Evolutionary conservation across 2,888 invertebrate genomes (phyloP).

Genomic region (Machimus rusticus): DNA sequence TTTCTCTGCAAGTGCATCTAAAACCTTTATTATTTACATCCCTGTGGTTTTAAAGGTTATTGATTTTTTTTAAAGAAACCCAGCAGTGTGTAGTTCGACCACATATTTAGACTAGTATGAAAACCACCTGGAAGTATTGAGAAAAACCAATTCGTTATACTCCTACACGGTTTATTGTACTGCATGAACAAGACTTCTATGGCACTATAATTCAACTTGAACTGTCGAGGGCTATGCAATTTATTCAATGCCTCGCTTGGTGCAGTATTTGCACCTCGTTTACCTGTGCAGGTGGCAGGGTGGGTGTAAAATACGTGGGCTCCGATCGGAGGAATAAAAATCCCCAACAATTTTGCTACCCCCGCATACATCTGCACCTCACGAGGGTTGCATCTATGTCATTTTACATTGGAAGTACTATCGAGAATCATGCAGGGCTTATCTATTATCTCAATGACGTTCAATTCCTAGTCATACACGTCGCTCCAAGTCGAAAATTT

Average conservation of each 20-base stretch:
- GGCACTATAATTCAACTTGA: background rate
- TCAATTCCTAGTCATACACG: background rate
- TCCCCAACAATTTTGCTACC: background rate
- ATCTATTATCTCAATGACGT: background rate
- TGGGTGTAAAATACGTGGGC: background rate
- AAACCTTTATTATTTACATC: background rate
- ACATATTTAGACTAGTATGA: background rate
- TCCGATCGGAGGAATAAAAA: background rate
- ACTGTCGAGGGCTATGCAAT: background rate
- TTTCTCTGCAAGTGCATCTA: background rate
- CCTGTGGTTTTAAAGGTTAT: background rate
- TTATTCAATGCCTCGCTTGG: background rate
- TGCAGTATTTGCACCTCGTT: background rate
- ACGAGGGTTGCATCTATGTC: background rate
- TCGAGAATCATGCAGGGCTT: background rate
- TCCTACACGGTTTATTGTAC: background rate
- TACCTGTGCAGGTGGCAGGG: background rate
- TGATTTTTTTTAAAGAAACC: background rate
- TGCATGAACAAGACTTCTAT: background rate
- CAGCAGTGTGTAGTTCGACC: background rate
- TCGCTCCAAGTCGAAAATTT: background rate
- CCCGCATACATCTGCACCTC: background rate
- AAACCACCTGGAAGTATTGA: background rate
- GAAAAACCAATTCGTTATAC: background rate
- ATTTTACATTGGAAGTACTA: background rate